Percentiles rank a stretch among this genome's conserved stretches.
phyloP scores from a whole-genome alignment of 1,140 invertebrate species.

The Heterodera schachtii region DNA sequence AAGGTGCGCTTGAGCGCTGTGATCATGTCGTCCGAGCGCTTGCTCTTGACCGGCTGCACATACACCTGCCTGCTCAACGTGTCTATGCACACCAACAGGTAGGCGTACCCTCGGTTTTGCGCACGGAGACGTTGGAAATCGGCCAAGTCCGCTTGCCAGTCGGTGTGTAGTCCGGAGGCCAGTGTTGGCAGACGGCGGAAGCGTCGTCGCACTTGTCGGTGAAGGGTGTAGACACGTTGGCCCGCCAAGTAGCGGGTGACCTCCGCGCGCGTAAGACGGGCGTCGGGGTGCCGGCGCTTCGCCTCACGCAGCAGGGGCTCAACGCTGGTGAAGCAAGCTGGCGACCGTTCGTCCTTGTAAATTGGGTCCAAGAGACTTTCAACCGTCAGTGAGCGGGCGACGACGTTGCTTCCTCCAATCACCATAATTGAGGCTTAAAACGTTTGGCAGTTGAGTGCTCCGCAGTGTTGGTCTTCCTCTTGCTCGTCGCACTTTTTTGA shows the following conservation, averaged over 20 bases:
- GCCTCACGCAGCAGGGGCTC: constrained; percentile 8
- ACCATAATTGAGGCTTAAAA: too few species aligned
- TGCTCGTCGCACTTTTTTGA: too few species aligned
- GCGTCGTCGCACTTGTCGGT: background rate
- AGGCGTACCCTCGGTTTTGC: constrained; percentile 25
- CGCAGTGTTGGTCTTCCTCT: too few species aligned
- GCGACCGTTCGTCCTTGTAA: constrained; percentile 23
- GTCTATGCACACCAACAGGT: constrained; percentile 42
- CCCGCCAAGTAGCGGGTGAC: constrained; percentile 24
- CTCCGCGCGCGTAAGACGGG: background rate
- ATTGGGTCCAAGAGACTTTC: constrained; percentile 3
- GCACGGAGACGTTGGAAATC: constrained; percentile 5
- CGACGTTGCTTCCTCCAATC: too few species aligned
- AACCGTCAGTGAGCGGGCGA: too few species aligned
- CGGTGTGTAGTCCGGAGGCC: constrained; percentile 36
- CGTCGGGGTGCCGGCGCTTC: background rate
- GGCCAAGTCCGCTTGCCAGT: constrained; percentile 43
- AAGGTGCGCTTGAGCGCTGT: constrained; percentile 35
- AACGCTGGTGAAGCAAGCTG: background rate
- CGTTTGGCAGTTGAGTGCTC: too few species aligned
- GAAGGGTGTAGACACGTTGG: constrained; percentile 37
- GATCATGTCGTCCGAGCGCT: constrained; percentile 26
- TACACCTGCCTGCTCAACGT: constrained; percentile 37
- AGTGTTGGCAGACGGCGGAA: constrained; percentile 24
- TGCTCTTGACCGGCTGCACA: constrained; percentile 35